Conservation (phyloP, 2,113 vertebrate genomes). For the Rutilus rutilus region DNA sequence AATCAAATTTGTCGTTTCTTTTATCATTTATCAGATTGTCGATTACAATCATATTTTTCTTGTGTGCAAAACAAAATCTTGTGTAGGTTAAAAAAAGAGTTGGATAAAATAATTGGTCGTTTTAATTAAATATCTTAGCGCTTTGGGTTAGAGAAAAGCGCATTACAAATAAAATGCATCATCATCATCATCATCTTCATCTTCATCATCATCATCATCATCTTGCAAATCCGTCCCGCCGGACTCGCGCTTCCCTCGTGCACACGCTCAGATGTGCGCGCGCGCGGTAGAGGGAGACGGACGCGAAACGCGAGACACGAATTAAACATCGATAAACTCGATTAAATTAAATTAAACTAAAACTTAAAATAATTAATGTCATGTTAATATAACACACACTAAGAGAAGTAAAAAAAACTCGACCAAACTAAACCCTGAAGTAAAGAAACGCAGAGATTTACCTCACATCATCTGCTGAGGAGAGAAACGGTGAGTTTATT, state of each 20-base stretch:
- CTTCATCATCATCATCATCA: too few species aligned
- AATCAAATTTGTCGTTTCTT: too few species aligned
- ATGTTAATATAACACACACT: neutral
- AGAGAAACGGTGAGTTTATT: constrained; percentile 13
- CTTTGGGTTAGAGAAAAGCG: too few species aligned
- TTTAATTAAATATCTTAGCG: neutral
- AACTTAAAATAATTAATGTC: neutral
- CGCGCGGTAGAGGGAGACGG: neutral
- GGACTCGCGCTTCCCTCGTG: neutral
- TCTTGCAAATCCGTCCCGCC: neutral
- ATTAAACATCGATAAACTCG: neutral
- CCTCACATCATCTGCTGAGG: neutral
- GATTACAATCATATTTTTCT: too few species aligned
- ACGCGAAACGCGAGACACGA: neutral
- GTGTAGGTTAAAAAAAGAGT: too few species aligned
- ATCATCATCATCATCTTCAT: too few species aligned
- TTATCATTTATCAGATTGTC: too few species aligned
- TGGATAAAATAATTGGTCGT: neutral
- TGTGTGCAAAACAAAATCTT: too few species aligned
- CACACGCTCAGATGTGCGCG: neutral
- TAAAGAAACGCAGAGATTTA: neutral
- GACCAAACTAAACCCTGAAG: neutral
- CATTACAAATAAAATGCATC: too few species aligned
- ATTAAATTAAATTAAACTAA: neutral
- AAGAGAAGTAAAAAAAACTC: neutral